Evolutionary conservation across 2,113 vertebrate genomes (phyloP), one percentile per base, ranked within the genome.

Genomic region (Cariama cristata): DNA sequence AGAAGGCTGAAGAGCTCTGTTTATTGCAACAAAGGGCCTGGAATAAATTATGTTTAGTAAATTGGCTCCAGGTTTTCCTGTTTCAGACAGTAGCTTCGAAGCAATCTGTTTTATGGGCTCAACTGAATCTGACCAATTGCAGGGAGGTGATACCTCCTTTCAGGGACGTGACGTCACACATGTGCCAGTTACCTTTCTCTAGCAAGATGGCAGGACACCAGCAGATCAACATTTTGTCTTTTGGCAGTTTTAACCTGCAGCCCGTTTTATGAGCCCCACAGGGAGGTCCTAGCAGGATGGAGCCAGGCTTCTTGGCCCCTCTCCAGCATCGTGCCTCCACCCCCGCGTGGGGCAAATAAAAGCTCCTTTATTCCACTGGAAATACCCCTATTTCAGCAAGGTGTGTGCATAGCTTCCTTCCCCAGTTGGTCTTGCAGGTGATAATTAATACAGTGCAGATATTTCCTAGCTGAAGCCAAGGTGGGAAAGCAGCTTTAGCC

Each of bases 51-150:
- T 42, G 79, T 90, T 79, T 79, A 87, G 93, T 92, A 98, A 98
- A 98, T 98, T 98, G 97, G 93, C 97, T 98, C 96, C 98, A 98
- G 98, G 97, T 98, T 82, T 82, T 91, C 96, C 93, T 93, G 59
- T 96, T 98, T 96, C 86, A 98, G 97, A 98, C 98, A 97, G 98
- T 98, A 98, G 98, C 98, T 93, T 72, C 1, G 12, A 71, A 95
- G 74, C 89, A 97, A 90, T 97, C 95, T 97, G 55, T 92, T 96
- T 97, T 96, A 96, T 64, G 24, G 84, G 91, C 60, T 97, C 88
- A 75, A 79, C 89, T 93, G 95, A 96, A 95, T 92, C 91, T 96
- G 96, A 94, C 91, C 94, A 91, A 74, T 95, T 96, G 86, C 40
- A 32, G 53, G 82, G 86, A 96, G 96, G 96, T 98, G 97, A 96